Evolutionary conservation across 92 coral and sea anemone genomes (phyloP), one percentile per base, ranked within the genome.

Genomic region (Porites rus): DNA sequence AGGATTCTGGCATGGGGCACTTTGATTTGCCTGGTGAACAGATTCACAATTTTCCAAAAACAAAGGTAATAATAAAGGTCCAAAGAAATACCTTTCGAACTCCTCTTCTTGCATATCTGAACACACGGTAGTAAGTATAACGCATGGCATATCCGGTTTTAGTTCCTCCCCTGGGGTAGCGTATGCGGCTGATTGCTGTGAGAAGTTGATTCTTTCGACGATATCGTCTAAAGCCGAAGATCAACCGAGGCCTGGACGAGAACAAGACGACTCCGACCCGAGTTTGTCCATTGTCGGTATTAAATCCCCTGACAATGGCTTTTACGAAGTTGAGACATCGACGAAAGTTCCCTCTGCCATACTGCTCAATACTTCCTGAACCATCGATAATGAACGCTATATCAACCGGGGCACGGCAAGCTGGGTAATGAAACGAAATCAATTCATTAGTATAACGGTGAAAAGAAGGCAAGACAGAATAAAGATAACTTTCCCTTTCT

Each of bases 381-480:
- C 95, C 98, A 31, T 94, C 98, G 65, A 94, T 86, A 25, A 94
- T 71, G 88, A 94, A 94, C 20, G 86, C 98, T 70, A 94, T 74
- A 67, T 94, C 98, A 20, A 94, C 86, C 1, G 73, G 92, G 38
- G 91, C 90, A 31, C 79, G 81, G 85, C 98, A 94, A 1, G 65
- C 84, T 80, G 65, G 28, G 11, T 13, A 54, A 13, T 54, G 12
- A 54, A 54, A 54, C 16, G 60, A 54, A 54, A 38, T 38, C 46
- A 4, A 38, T 38, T 38, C 46, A 38, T 38, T 38, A 38, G 46
- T 38, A 38, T 3, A 38, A 38, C 46, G 46, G 5, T 38, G 46
- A 5, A 4, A 38, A 38, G 46, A 38, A 4, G 46, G 46, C 46
- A 38, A 4, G 46, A 3, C 46, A 38, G 5, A 38, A 38, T 38